These are phyloP conservation scores for Synaphobranchus kaupii DNA, from an alignment of 2,797 vertebrate species.

Conservation along the genomic window DNA sequence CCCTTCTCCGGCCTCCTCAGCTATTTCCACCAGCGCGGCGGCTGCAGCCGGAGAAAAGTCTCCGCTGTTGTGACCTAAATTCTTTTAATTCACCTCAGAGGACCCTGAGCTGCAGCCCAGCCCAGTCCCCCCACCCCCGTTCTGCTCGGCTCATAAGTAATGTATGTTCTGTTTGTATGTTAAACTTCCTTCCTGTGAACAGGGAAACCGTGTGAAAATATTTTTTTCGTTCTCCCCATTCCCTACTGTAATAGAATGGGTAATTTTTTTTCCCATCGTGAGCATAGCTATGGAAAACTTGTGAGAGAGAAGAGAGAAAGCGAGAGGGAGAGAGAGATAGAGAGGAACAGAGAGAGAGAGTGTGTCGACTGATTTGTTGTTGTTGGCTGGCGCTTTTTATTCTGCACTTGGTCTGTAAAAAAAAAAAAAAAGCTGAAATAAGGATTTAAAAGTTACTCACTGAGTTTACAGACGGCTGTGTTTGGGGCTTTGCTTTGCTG, in stretches of 20 bases:
- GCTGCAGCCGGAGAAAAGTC: slow-evolving; percentile 70
- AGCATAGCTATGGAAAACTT: slow-evolving; percentile 58
- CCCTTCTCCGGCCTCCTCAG: slow-evolving; percentile 68
- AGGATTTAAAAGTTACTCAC: slow-evolving; percentile 73
- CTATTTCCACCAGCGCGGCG: slow-evolving; percentile 70
- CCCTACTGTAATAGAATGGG: slow-evolving; percentile 27
- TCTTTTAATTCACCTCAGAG: slow-evolving; percentile 77
- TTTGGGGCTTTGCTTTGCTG: background rate
- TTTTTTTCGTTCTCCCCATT: slow-evolving; percentile 41
- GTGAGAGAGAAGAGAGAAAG: background rate
- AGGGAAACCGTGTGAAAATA: slow-evolving; percentile 56
- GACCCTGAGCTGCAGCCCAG: slow-evolving; percentile 63
- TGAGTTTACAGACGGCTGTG: slow-evolving; percentile 63
- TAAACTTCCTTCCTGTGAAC: slow-evolving; percentile 64
- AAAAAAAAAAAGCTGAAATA: slow-evolving; percentile 44
- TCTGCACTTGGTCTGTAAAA: slow-evolving; percentile 72
- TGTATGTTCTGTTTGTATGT: slow-evolving; percentile 63
- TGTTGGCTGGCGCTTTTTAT: slow-evolving; percentile 68
- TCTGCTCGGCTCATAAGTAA: slow-evolving; percentile 34
- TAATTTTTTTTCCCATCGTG: background rate
- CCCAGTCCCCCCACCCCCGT: slow-evolving; percentile 28
- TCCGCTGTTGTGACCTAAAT: slow-evolving; percentile 76
- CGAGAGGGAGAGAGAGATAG: background rate
- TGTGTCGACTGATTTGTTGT: slow-evolving; percentile 56
- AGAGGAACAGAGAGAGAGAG: background rate